A percentile compares a stretch with the other conserved stretches of the same genome.
These are phyloP conservation scores for Riptortus pedestris DNA, from an alignment of 1,140 invertebrate species.

Conservation along the genomic window DNA sequence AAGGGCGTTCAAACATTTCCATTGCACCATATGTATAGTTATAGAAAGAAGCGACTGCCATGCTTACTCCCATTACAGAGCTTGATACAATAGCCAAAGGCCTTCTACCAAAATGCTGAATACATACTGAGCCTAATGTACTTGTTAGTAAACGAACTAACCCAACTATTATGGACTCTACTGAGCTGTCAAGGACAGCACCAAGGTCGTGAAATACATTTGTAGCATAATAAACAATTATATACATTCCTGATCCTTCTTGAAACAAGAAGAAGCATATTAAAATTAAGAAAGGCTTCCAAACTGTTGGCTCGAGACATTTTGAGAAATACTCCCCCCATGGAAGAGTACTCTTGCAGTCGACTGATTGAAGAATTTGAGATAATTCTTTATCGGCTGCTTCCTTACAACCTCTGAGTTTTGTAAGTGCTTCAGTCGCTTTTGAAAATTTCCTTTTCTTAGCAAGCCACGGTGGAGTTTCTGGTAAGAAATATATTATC, in stretches of 20 bases:
- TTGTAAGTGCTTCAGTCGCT: conserved; percentile 44
- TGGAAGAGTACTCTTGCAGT: background rate
- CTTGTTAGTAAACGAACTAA: conserved; percentile 55
- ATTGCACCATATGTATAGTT: conserved; percentile 37
- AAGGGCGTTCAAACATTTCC: conserved; percentile 38
- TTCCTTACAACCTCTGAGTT: conserved; percentile 45
- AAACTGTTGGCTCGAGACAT: conserved; percentile 37
- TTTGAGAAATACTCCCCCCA: conserved; percentile 22
- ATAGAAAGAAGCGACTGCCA: conserved; percentile 40
- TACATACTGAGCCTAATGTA: conserved; percentile 52
- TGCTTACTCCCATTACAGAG: conserved; percentile 49
- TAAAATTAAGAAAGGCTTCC: conserved; percentile 54
- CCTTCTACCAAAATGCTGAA: conserved; percentile 56
- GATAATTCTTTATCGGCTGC: conserved; percentile 47
- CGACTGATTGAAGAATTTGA: conserved; percentile 39
- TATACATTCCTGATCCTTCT: conserved; percentile 61
- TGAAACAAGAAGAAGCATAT: conserved; percentile 55
- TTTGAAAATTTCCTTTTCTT: conserved; percentile 45
- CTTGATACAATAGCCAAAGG: conserved; percentile 54
- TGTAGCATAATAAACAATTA: conserved; percentile 65
- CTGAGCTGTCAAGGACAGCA: conserved; percentile 52
- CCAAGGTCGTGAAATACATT: conserved; percentile 56
- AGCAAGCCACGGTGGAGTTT: conserved; percentile 53
- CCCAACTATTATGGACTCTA: conserved; percentile 63
- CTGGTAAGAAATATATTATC: conserved; percentile 52